phyloP scores from a whole-genome alignment of 2,888 invertebrate species.

The Plusia festucae region DNA sequence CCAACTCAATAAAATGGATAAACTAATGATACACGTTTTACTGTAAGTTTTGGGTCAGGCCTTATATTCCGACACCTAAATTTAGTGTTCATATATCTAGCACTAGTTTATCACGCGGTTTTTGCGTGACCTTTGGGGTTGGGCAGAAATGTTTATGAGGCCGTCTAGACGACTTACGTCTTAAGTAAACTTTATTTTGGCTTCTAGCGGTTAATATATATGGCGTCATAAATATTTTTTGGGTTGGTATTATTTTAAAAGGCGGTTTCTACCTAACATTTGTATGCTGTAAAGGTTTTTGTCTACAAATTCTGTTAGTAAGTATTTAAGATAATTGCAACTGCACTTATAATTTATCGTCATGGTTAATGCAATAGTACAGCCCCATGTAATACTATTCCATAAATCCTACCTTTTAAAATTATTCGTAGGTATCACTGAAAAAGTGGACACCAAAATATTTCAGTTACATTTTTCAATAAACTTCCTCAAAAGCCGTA shows the following conservation, averaged over 20 bases:
- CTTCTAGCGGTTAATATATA: background rate
- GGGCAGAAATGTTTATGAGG: conserved; percentile 43
- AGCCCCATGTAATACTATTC: no score
- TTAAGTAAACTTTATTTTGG: conserved; percentile 16
- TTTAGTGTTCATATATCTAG: conserved; percentile 17
- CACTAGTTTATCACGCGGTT: conserved; percentile 17
- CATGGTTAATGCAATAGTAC: no score
- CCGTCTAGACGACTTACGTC: conserved; percentile 44
- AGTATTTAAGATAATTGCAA: no score
- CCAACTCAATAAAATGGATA: background rate
- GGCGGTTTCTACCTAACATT: background rate
- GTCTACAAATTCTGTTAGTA: no score
- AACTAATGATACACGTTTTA: background rate
- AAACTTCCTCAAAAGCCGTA: background rate
- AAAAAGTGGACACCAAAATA: no score
- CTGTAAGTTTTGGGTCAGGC: background rate
- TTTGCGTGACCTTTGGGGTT: conserved; percentile 45
- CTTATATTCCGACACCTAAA: conserved; percentile 16
- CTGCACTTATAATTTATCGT: no score
- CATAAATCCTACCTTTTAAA: no score
- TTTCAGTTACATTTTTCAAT: background rate
- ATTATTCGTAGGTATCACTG: no score
- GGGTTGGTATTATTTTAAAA: background rate
- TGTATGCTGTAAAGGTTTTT: no score
- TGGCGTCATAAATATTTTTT: conserved; percentile 30